Percentiles rank a stretch among this genome's conserved stretches.
These are phyloP conservation scores for Pongo pygmaeus DNA, from an alignment of 2,113 vertebrate genomes.

Conservation along the genomic window DNA sequence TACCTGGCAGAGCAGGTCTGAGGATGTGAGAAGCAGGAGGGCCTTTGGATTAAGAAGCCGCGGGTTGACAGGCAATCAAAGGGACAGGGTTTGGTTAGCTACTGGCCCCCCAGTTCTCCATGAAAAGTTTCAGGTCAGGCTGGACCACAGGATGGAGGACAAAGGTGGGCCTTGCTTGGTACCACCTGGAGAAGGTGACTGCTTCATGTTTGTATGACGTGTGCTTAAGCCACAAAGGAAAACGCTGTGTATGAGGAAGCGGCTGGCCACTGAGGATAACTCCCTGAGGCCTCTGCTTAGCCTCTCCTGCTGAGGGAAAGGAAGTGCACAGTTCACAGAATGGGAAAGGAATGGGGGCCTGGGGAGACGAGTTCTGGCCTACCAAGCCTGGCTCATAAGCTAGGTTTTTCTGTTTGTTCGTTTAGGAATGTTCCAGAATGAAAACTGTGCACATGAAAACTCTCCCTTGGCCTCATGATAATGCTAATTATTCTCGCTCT, in stretches of 20 bases:
- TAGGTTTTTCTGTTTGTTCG: constrained; percentile 53
- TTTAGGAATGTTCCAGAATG: constrained; percentile 49
- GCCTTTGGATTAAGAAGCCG: neutral
- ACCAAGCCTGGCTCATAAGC: neutral
- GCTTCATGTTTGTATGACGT: neutral
- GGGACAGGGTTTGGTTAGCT: neutral
- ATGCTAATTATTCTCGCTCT: neutral
- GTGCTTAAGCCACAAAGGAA: neutral
- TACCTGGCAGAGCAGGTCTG: neutral
- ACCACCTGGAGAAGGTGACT: neutral
- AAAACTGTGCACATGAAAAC: neutral
- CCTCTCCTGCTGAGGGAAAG: constrained; percentile 49
- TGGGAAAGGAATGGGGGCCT: neutral
- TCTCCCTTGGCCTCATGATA: constrained; percentile 1
- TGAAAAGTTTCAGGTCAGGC: neutral
- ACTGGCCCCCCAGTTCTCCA: neutral
- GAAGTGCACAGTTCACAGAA: neutral
- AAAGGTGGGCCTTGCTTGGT: neutral
- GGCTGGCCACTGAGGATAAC: fast-evolving
- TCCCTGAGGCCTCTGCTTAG: neutral
- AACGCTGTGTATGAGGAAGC: neutral
- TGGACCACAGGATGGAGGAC: neutral
- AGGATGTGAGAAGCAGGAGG: neutral
- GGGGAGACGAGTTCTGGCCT: neutral
- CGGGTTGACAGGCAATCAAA: neutral